phyloP scores from a whole-genome alignment of 2,888 invertebrate genomes.

The Drosophila setosimentum region DNA sequence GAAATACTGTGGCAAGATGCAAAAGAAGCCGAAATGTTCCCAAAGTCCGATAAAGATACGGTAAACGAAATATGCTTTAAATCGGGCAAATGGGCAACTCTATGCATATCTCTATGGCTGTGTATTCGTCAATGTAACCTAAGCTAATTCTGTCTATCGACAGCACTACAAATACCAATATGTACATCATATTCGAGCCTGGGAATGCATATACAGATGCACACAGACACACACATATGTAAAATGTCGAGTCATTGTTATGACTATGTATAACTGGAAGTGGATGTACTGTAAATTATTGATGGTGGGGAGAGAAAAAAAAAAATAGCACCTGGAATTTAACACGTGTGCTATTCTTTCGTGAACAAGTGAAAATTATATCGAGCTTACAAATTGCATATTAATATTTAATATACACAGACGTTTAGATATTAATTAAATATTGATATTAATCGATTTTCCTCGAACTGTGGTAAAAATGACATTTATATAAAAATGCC shows the following conservation, averaged over 20 bases:
- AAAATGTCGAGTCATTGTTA: not conserved
- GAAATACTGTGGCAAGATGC: not conserved
- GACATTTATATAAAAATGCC: not conserved
- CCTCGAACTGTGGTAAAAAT: not conserved
- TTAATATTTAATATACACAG: not conserved
- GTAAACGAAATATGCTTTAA: not conserved
- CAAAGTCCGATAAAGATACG: not conserved
- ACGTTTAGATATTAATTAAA: not conserved
- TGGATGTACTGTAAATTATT: not conserved
- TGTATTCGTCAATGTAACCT: not conserved
- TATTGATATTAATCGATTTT: slow-evolving; percentile 1
- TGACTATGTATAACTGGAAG: not conserved
- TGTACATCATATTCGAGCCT: not conserved
- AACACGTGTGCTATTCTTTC: not conserved
- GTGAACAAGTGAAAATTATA: not conserved
- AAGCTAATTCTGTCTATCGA: not conserved
- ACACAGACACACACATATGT: not conserved
- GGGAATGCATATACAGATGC: not conserved
- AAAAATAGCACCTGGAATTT: not conserved
- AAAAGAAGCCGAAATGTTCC: not conserved
- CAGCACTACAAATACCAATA: not conserved
- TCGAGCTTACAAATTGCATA: not conserved
- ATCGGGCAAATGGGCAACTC: not conserved
- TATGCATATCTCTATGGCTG: not conserved
- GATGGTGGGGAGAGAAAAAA: not conserved